Conservation (phyloP, 2,113 vertebrate genomes). For the Etheostoma cragini region DNA sequence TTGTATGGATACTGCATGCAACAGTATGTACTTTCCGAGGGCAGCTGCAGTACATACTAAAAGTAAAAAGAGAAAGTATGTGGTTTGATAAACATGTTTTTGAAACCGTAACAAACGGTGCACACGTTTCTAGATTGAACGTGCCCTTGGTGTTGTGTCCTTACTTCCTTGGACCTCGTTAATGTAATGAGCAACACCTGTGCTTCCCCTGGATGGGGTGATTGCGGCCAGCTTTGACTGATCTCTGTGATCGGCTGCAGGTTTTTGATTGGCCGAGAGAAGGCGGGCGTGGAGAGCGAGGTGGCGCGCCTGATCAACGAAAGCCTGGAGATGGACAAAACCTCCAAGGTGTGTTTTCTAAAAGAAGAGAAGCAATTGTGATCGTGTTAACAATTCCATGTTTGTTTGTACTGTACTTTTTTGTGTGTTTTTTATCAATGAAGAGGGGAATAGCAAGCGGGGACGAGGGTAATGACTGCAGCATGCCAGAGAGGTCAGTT, state of each 20-base stretch:
- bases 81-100: too few species aligned
- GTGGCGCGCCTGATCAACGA: slow-evolving; percentile 92
- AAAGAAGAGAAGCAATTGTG: neutral
- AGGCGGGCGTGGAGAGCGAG: slow-evolving; percentile 91
- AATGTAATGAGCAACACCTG: neutral
- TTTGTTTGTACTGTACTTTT: neutral
- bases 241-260: slow-evolving; percentile 38
- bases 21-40: too few species aligned
- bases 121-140: too few species aligned
- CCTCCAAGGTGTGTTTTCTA: slow-evolving; percentile 44
- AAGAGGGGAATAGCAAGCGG: slow-evolving; percentile 24
- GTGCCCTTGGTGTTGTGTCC: neutral
- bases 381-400: neutral
- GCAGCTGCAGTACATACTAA: too few species aligned
- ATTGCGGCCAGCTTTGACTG: slow-evolving; percentile 8
- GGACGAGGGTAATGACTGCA: slow-evolving; percentile 30
- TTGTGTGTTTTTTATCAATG: neutral
- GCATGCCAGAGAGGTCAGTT: slow-evolving; percentile 60
- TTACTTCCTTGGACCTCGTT: neutral
- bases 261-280: slow-evolving; percentile 88
- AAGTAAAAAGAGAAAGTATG: too few species aligned
- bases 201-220: neutral
- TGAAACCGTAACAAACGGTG: too few species aligned
- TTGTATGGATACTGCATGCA: too few species aligned
- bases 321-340: slow-evolving; percentile 90